These are phyloP conservation scores for Hirtodrosophila trivittata DNA, from an alignment of 2,888 invertebrate species.

Conservation along the genomic window DNA sequence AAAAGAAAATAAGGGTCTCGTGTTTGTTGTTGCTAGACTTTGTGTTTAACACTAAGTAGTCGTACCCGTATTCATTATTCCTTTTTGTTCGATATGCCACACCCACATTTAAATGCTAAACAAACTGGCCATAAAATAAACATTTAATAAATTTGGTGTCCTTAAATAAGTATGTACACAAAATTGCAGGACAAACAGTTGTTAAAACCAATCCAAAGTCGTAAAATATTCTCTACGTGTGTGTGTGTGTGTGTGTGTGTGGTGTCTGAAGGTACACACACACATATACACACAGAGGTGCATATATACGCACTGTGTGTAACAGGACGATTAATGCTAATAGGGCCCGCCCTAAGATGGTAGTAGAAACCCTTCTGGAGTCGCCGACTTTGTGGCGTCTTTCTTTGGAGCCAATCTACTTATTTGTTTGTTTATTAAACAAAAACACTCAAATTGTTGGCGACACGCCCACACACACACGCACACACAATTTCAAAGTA, in stretches of 20 bases:
- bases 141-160: constrained; percentile 57
- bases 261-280: constrained; percentile 4
- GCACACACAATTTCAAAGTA: background rate
- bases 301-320: background rate
- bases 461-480: constrained; percentile 60
- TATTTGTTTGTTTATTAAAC: constrained; percentile 73
- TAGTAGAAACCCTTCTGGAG: constrained; percentile 49
- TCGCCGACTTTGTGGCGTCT: constrained; percentile 63
- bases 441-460: constrained; percentile 66
- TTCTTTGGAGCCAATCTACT: constrained; percentile 53
- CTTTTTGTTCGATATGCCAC: constrained; percentile 18
- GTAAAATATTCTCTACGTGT: constrained; percentile 46
- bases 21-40: too few relatives aligned
- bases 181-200: constrained; percentile 77
- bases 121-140: constrained; percentile 57
- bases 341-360: constrained; percentile 61
- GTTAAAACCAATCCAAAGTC: constrained; percentile 63
- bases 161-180: constrained; percentile 36
- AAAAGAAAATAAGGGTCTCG: too few relatives aligned
- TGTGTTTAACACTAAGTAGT: background rate
- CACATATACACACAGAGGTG: constrained; percentile 13
- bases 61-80: background rate
- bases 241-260: constrained; percentile 10
- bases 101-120: constrained; percentile 48
- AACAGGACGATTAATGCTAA: constrained; percentile 66